Evolutionary conservation across 2,888 invertebrate genomes (phyloP), one percentile per base, ranked within the genome.

Genomic region (Drosophila niveifrons): DNA sequence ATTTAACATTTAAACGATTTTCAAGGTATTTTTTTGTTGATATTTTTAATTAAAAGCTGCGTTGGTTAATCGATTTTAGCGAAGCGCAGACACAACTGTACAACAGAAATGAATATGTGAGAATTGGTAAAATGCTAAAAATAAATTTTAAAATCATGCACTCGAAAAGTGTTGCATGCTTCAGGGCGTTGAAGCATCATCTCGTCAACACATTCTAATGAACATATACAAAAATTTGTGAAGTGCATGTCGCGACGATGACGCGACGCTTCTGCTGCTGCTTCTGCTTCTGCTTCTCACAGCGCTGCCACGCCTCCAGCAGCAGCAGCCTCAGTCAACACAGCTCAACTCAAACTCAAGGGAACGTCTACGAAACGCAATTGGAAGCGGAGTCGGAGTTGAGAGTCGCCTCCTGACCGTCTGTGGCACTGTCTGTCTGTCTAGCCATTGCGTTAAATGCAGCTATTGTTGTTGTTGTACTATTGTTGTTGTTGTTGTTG

Each of bases 211-310:
- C 80, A 78, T 88, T 82, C 78, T 79, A 80, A 89, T 82, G 82
- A 88, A 80, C 80, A 80, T 47, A 69, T 70, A 75, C 66, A 75
- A 82, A 72, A 69, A 64, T 66, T 67, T 64, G 56, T 81, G 72
- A 89, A 89, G 86, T 85, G 63, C 80, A 70, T 88, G 89, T 85
- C 89, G 86, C 86, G 88, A 88, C 89, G 77, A 85, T 89, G 86
- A 84, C 88, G 88, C 62, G 84, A 73, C 89, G 78, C 59, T 80
- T 88, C 69, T 72, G 62, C 67, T 66, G 46, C 67, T 23, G 6
- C 23, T 23, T 23, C 23, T 72, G 62, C 67, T 66, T 48, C 67
- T 23, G 6, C 23, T 23, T 23, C 23, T 31, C 66, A 66, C 58
- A 61, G 56, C 64, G 56, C 64, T 34, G 48, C 43, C 52, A 52